These are phyloP conservation scores for Neodiprion lecontei DNA, from an alignment of 1,140 invertebrate genomes.

Conservation along the genomic window DNA sequence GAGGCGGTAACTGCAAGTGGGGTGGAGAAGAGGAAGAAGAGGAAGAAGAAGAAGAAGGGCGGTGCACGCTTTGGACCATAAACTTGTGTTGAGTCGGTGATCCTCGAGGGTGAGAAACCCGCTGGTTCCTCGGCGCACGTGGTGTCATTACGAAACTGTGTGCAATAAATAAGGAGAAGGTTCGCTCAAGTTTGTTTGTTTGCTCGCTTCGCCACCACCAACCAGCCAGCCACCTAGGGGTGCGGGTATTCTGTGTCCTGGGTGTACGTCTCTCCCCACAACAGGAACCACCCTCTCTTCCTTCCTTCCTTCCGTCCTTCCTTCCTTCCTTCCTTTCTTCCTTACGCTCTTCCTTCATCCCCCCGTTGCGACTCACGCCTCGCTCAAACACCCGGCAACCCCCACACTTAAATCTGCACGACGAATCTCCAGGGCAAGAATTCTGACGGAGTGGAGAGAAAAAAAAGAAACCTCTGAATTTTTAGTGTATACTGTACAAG, in stretches of 20 bases:
- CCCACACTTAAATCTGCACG: too few relatives aligned
- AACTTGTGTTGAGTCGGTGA: neutral
- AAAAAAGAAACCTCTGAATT: too few relatives aligned
- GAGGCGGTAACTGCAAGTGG: too few relatives aligned
- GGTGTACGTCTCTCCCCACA: neutral
- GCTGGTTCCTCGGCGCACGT: neutral
- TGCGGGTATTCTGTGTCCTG: neutral
- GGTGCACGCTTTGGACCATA: neutral
- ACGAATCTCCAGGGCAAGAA: too few relatives aligned
- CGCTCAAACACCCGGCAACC: too few relatives aligned
- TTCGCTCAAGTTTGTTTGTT: constrained; percentile 1
- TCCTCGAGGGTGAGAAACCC: neutral
- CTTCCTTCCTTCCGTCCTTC: neutral
- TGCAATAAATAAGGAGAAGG: constrained; percentile 1
- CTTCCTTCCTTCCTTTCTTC: too few relatives aligned
- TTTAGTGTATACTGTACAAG: too few relatives aligned
- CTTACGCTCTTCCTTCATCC: too few relatives aligned
- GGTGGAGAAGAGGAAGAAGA: too few relatives aligned
- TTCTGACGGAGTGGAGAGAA: too few relatives aligned
- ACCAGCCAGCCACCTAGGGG: neutral
- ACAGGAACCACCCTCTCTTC: neutral
- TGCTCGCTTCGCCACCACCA: neutral
- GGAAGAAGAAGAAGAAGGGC: too few relatives aligned
- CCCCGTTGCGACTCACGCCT: too few relatives aligned
- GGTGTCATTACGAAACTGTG: constrained; percentile 4